These are phyloP conservation scores for Dryadula phaetusa DNA, from an alignment of 2,888 invertebrate species.

Conservation along the genomic window DNA sequence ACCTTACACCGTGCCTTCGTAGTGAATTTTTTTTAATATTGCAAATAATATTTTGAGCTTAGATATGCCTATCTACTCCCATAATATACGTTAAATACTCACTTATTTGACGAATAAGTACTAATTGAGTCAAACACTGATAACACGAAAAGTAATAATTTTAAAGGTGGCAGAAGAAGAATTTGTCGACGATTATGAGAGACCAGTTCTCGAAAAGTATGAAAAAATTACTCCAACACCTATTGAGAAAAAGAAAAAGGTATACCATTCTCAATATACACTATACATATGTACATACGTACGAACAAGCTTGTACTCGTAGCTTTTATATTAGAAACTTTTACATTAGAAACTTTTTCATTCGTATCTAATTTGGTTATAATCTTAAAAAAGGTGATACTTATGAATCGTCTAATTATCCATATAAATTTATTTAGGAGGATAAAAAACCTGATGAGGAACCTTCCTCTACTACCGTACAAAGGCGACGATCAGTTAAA, in stretches of 20 bases:
- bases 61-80: neutral
- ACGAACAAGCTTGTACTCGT: neutral
- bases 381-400: neutral
- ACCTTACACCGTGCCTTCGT: neutral
- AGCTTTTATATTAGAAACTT: neutral
- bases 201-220: constrained; percentile 89
- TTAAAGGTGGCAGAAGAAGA: constrained; percentile 76
- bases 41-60: constrained; percentile 1
- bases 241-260: constrained; percentile 80
- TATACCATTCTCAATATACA: constrained; percentile 51
- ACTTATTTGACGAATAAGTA: neutral
- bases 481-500: constrained; percentile 75
- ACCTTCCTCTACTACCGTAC: constrained; percentile 66
- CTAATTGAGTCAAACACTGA: neutral
- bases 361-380: too few species aligned
- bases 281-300: neutral
- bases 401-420: neutral
- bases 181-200: constrained; percentile 89
- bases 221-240: constrained; percentile 84
- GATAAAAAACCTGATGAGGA: constrained; percentile 51
- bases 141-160: constrained; percentile 27
- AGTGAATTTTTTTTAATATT: neutral
- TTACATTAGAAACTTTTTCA: neutral
- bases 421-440: constrained; percentile 48
- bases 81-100: neutral